Evolutionary conservation across 2,888 invertebrate genomes (phyloP).

Genomic region (Heliconius sara): DNA sequence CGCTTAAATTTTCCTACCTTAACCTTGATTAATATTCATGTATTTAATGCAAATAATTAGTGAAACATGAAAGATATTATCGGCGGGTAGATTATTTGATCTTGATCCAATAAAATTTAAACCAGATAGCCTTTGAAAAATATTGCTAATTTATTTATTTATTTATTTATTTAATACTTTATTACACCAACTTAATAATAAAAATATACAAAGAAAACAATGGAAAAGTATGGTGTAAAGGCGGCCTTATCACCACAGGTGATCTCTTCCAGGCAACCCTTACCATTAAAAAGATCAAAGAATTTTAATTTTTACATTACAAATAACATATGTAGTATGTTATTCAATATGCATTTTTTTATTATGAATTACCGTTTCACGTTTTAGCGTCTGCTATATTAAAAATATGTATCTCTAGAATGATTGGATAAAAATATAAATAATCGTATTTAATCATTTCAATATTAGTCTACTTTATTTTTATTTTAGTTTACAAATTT

Average conservation of each 20-base stretch:
- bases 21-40: background rate
- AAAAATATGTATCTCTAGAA: background rate
- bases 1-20: background rate
- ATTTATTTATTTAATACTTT: too few species aligned
- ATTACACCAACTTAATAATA: too few species aligned
- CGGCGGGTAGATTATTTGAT: slow-evolving; percentile 9
- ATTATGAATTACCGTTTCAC: too few species aligned
- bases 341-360: background rate
- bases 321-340: background rate
- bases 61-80: background rate
- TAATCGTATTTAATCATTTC: background rate
- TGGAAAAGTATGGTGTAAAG: too few species aligned
- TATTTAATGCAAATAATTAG: background rate
- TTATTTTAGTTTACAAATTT: background rate
- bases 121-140: background rate
- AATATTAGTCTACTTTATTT: background rate
- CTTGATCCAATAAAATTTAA: background rate
- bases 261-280: too few species aligned
- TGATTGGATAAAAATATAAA: background rate
- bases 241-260: too few species aligned
- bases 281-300: too few species aligned
- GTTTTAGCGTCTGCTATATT: too few species aligned
- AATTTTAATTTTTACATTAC: slow-evolving; percentile 1
- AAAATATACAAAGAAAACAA: too few species aligned
- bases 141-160: too few species aligned